These are phyloP conservation scores for Dipodomys ordii DNA, from an alignment of 2,113 vertebrate genomes.

Conservation along the genomic window DNA sequence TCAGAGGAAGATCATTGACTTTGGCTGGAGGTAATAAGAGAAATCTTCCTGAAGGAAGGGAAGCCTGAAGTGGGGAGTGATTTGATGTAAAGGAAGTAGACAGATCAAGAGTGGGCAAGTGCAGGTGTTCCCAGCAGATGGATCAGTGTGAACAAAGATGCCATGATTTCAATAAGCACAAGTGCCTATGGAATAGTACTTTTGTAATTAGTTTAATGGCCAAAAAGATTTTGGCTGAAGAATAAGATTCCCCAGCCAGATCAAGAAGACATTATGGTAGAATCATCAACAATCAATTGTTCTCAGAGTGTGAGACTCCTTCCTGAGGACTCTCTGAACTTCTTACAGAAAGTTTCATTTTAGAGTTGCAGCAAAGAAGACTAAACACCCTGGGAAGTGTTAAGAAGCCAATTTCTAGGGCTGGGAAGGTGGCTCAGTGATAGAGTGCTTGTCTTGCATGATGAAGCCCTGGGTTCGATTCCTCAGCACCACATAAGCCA, in stretches of 20 bases:
- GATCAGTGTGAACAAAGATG: neutral
- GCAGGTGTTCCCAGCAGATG: neutral
- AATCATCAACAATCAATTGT: neutral
- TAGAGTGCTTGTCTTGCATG: too few species aligned
- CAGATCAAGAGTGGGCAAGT: neutral
- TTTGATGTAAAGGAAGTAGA: neutral
- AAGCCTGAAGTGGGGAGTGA: neutral
- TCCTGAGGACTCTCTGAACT: slow-evolving; percentile 20
- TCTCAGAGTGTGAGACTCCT: neutral
- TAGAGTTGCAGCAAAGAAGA: slow-evolving; percentile 18
- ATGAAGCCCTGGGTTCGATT: too few species aligned
- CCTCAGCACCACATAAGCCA: too few species aligned
- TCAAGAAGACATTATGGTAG: neutral
- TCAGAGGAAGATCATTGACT: neutral
- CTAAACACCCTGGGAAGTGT: neutral
- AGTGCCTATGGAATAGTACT: neutral
- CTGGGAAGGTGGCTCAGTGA: too few species aligned
- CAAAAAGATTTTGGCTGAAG: neutral
- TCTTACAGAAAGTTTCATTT: slow-evolving; percentile 19
- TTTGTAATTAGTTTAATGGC: slow-evolving; percentile 40
- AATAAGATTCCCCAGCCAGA: neutral
- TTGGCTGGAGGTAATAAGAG: neutral
- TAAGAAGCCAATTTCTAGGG: neutral
- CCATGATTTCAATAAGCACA: neutral
- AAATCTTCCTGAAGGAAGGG: neutral